Evolutionary conservation across 2,888 invertebrate species (phyloP).

Genomic region (Polylopha cassiicola): DNA sequence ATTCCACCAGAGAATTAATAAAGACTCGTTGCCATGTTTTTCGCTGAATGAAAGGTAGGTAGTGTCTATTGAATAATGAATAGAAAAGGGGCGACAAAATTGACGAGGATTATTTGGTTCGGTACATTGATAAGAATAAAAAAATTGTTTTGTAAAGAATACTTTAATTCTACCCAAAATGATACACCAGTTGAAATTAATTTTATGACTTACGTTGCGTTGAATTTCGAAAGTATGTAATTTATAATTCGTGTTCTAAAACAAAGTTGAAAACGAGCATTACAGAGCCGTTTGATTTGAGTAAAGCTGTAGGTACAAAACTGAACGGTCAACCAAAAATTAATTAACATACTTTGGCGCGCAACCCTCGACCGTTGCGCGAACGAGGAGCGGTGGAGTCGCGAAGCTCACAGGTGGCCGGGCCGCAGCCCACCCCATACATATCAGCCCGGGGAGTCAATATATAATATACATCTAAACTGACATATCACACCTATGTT

Average conservation of each 20-base stretch:
- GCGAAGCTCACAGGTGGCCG: constrained; percentile 48
- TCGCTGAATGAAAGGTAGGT: constrained; percentile 36
- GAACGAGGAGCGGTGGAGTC: constrained; percentile 30
- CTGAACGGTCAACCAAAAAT: constrained; percentile 74
- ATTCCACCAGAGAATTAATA: constrained; percentile 46
- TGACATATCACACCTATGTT: not conserved
- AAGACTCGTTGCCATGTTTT: constrained; percentile 47
- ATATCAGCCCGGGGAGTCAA: constrained; percentile 35
- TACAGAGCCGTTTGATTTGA: constrained; percentile 66
- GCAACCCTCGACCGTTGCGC: constrained; percentile 53
- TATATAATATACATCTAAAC: too few species aligned
- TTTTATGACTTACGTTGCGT: not conserved
- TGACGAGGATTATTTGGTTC: constrained; percentile 37
- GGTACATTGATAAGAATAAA: constrained; percentile 23
- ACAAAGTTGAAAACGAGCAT: constrained; percentile 61
- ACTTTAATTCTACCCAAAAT: not conserved
- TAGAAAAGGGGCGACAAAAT: constrained; percentile 48
- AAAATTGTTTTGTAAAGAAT: not conserved
- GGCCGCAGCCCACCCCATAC: constrained; percentile 32
- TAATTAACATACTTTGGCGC: constrained; percentile 76
- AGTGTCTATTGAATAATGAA: constrained; percentile 64
- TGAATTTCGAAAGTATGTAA: constrained; percentile 29
- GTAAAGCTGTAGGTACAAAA: constrained; percentile 52
- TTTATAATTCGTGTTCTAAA: constrained; percentile 56
- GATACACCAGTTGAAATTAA: constrained; percentile 1